A percentile compares a stretch with the other conserved stretches of the same genome.
phyloP scores from a whole-genome alignment of 2,113 vertebrate genomes.

The Globicephala melas region DNA sequence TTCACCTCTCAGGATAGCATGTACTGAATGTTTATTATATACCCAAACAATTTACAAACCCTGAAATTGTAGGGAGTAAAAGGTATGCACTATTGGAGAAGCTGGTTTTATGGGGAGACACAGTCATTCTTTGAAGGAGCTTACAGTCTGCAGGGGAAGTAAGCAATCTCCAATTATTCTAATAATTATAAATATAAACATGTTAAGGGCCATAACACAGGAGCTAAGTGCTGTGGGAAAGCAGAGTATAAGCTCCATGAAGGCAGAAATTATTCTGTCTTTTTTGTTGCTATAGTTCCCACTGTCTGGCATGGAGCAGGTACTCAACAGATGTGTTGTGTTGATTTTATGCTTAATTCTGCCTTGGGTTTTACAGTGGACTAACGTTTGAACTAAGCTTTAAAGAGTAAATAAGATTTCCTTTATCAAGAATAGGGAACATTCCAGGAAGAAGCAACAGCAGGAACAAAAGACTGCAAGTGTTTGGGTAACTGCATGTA shows the following conservation, averaged over 20 bases:
- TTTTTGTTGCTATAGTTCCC: background rate
- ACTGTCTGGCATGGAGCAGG: background rate
- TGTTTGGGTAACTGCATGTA: background rate
- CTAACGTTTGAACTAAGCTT: background rate
- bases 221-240: background rate
- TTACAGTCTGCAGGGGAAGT: background rate
- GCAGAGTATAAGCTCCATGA: background rate
- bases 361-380: background rate
- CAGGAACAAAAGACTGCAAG: background rate
- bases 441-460: background rate
- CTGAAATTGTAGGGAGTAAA: background rate
- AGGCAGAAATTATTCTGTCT: background rate
- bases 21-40: background rate
- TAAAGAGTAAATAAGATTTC: constrained; percentile 22
- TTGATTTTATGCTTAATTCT: constrained; percentile 7
- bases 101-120: background rate
- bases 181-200: background rate
- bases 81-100: background rate
- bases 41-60: background rate
- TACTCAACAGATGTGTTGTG: background rate
- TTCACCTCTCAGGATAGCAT: background rate
- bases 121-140: background rate
- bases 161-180: background rate
- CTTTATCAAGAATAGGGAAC: background rate
- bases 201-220: background rate